These are phyloP conservation scores for Falco cherrug DNA, from an alignment of 2,797 vertebrate species.

Conservation along the genomic window DNA sequence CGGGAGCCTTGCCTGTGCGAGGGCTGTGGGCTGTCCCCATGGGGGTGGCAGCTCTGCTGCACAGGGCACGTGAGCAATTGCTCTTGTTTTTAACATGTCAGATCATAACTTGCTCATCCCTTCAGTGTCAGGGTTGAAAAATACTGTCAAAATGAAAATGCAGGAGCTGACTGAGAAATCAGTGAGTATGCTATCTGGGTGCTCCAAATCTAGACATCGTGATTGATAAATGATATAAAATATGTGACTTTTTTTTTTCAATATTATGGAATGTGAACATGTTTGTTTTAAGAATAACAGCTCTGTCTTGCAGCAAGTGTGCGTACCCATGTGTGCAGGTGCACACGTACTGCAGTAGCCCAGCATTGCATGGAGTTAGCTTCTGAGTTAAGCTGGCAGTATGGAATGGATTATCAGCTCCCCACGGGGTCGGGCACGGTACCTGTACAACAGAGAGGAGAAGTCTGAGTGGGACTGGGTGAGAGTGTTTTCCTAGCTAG, in stretches of 20 bases:
- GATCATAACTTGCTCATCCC: background rate
- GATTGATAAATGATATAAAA: conserved; percentile 25
- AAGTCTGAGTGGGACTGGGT: background rate
- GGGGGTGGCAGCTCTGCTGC: background rate
- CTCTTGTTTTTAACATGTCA: background rate
- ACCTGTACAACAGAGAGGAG: background rate
- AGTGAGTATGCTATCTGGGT: background rate
- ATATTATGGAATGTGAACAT: background rate
- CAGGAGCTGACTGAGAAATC: background rate
- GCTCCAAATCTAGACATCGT: background rate
- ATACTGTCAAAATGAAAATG: background rate
- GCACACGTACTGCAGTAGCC: background rate
- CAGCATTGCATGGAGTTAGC: background rate
- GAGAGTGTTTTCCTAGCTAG: background rate
- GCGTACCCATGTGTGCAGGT: background rate
- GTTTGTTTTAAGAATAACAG: conserved; percentile 33
- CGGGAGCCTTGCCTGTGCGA: background rate
- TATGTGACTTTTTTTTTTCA: background rate
- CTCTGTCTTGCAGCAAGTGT: background rate
- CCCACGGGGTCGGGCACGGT: background rate
- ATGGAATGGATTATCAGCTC: background rate
- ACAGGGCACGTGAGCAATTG: background rate
- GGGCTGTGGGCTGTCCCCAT: background rate
- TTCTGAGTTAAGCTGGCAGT: conserved; percentile 16
- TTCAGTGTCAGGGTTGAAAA: background rate